Percentiles rank a stretch among this genome's conserved stretches.
These are phyloP conservation scores for Brachionus rubens DNA, from an alignment of 1,140 invertebrate genomes.

Conservation along the genomic window DNA sequence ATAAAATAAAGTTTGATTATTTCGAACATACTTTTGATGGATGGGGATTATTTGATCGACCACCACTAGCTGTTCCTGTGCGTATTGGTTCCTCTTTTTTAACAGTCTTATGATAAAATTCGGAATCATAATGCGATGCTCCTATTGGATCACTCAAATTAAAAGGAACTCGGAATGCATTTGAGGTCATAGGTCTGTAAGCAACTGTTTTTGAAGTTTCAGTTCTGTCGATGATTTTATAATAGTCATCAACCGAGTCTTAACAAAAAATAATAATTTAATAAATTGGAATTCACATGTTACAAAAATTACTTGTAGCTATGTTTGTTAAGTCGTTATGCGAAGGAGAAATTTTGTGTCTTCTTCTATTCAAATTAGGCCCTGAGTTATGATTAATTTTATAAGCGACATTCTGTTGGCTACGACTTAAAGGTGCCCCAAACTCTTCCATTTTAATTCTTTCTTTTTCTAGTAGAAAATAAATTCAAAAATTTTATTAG, in stretches of 20 bases:
- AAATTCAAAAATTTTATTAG: background rate
- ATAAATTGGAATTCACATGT: too few relatives aligned
- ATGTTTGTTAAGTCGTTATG: too few relatives aligned
- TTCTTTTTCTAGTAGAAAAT: too few relatives aligned
- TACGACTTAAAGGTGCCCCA: background rate
- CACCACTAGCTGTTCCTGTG: slow-evolving; percentile 52
- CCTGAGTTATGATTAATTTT: background rate
- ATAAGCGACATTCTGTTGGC: background rate
- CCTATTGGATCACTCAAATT: slow-evolving; percentile 49
- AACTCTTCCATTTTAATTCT: slow-evolving; percentile 22
- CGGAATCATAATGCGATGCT: slow-evolving; percentile 50
- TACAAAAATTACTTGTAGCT: too few relatives aligned
- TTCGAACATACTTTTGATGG: slow-evolving; percentile 51
- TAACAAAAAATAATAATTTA: too few relatives aligned
- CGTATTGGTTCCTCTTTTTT: slow-evolving; percentile 50
- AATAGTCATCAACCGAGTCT: background rate
- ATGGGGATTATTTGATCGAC: slow-evolving; percentile 54
- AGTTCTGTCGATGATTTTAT: slow-evolving; percentile 1
- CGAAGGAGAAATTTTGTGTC: background rate
- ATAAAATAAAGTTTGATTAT: background rate
- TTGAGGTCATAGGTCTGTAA: slow-evolving; percentile 54
- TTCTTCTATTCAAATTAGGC: background rate
- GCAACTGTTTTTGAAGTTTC: slow-evolving; percentile 7
- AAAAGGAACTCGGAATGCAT: slow-evolving; percentile 50
- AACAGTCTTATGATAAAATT: slow-evolving; percentile 49